Percentiles rank a stretch among this genome's conserved stretches.
Evolutionary conservation across 2,797 vertebrate genomes (phyloP).

Genomic region (Eidolon dupreanum): DNA sequence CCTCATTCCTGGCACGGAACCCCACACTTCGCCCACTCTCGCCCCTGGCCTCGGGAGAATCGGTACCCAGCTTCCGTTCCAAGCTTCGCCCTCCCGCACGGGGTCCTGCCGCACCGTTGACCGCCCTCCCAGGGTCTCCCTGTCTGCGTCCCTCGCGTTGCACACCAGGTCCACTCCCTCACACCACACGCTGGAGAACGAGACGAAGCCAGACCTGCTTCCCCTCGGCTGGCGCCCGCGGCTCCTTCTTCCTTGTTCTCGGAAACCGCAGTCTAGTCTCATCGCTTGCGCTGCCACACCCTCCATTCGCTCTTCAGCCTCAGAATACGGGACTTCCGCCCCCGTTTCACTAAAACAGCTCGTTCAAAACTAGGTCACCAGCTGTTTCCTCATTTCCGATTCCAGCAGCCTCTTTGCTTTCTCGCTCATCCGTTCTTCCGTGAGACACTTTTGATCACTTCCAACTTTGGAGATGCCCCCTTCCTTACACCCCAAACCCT

Average conservation of each 20-base stretch:
- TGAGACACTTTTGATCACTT: not conserved
- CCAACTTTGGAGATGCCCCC: not conserved
- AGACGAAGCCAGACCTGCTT: not conserved
- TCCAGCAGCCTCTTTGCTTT: not conserved
- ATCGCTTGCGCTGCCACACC: constrained; percentile 3
- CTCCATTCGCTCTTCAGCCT: constrained; percentile 62
- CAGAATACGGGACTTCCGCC: constrained; percentile 59
- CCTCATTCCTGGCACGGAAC: not conserved
- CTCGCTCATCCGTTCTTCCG: not conserved
- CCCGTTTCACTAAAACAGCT: constrained; percentile 61
- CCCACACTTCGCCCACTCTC: not conserved
- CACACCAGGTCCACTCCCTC: not conserved
- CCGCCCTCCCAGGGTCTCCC: not conserved
- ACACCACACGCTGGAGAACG: not conserved
- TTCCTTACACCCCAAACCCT: not conserved
- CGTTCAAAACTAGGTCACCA: constrained; percentile 71
- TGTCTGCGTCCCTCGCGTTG: not conserved
- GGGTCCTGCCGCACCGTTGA: no score
- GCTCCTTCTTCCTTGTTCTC: not conserved
- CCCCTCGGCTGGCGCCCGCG: not conserved
- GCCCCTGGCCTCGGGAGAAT: not conserved
- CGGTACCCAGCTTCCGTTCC: not conserved
- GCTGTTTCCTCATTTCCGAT: constrained; percentile 65
- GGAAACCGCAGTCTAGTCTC: constrained; percentile 13
- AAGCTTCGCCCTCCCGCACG: not conserved